phyloP scores from a whole-genome alignment of 2,888 invertebrate genomes.

The Dione vanillae region DNA sequence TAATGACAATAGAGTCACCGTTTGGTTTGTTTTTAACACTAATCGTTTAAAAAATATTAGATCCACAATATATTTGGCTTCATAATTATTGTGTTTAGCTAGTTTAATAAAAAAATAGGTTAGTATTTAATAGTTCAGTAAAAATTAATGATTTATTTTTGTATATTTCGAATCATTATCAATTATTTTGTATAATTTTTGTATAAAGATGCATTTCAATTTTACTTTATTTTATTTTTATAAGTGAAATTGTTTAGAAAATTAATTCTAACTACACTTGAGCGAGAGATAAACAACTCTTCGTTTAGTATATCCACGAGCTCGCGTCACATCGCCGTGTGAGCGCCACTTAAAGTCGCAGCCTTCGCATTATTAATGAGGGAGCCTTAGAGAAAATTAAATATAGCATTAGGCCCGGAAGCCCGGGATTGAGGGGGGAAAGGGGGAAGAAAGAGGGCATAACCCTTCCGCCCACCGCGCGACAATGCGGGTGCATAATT shows the following conservation, averaged over 20 bases:
- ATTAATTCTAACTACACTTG: slow-evolving; percentile 2
- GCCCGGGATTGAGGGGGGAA: slow-evolving; percentile 69
- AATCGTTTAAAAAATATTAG: too few species aligned
- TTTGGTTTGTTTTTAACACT: too few species aligned
- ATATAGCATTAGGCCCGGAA: slow-evolving; percentile 84
- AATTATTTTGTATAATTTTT: too few species aligned
- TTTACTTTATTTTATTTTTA: background rate
- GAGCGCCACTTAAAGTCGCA: slow-evolving; percentile 84
- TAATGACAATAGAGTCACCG: too few species aligned
- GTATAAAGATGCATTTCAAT: background rate
- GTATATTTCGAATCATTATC: too few species aligned
- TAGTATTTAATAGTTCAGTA: too few species aligned
- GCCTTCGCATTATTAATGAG: slow-evolving; percentile 83
- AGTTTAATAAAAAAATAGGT: too few species aligned
- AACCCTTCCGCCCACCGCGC: slow-evolving; percentile 73
- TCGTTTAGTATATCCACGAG: slow-evolving; percentile 64
- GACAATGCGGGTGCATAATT: slow-evolving; percentile 85
- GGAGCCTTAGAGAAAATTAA: slow-evolving; percentile 84
- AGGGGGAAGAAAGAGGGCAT: slow-evolving; percentile 61
- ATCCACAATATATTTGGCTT: too few species aligned
- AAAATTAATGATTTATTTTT: too few species aligned
- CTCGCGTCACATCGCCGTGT: slow-evolving; percentile 70
- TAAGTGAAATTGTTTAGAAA: background rate
- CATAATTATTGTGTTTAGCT: too few species aligned
- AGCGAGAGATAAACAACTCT: slow-evolving; percentile 15